A percentile compares a stretch with the other conserved stretches of the same genome.
Evolutionary conservation across 2,797 vertebrate genomes (phyloP).

Genomic region (Propithecus deckenii): DNA sequence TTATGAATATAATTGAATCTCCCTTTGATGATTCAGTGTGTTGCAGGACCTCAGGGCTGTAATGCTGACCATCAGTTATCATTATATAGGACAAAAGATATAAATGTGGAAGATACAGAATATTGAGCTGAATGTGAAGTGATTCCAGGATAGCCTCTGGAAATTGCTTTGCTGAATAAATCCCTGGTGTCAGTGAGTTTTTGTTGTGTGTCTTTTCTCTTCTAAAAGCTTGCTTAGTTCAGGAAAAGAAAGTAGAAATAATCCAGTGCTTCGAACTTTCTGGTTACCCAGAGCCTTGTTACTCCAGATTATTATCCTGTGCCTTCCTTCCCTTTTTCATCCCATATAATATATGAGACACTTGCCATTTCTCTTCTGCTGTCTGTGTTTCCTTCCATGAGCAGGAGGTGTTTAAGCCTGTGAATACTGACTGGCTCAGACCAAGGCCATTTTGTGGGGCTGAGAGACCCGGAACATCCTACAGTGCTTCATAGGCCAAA

Average conservation of each 20-base stretch:
- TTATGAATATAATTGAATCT: slow-evolving; percentile 69
- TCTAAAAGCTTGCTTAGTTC: slow-evolving; percentile 52
- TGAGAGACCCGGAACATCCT: background rate
- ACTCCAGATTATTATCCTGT: background rate
- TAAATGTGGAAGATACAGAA: slow-evolving; percentile 66
- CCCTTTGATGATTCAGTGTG: slow-evolving; percentile 66
- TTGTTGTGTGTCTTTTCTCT: slow-evolving; percentile 43
- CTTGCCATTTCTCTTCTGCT: background rate
- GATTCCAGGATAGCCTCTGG: slow-evolving; percentile 64
- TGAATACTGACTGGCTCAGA: background rate
- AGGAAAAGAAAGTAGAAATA: slow-evolving; percentile 22
- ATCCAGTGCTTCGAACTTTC: slow-evolving; percentile 11
- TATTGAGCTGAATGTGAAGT: slow-evolving; percentile 72
- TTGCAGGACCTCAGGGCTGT: slow-evolving; percentile 55
- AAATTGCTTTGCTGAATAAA: slow-evolving; percentile 70
- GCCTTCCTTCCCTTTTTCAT: background rate
- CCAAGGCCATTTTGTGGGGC: background rate
- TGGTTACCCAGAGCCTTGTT: background rate
- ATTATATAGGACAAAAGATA: slow-evolving; percentile 67
- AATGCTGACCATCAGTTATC: slow-evolving; percentile 74
- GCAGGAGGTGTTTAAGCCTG: background rate
- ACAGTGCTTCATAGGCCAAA: background rate
- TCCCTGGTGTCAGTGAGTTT: slow-evolving; percentile 64
- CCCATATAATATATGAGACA: background rate
- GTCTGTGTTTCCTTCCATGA: background rate